A percentile compares a stretch with the other conserved stretches of the same genome.
These are phyloP conservation scores for Cranoglanis bouderius DNA, from an alignment of 2,113 vertebrate genomes.

Conservation along the genomic window DNA sequence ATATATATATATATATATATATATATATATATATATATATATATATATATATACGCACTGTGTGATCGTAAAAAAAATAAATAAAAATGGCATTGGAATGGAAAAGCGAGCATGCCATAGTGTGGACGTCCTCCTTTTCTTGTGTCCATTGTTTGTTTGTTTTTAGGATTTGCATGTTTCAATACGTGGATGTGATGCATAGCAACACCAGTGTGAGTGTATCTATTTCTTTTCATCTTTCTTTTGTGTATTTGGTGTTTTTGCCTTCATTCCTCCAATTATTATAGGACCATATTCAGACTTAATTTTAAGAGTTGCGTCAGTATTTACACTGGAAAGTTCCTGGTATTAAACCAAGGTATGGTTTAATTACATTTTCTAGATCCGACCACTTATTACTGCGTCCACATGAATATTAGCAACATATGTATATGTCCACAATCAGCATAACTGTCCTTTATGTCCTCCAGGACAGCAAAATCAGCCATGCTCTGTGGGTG, in stretches of 20 bases:
- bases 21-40: too few species aligned
- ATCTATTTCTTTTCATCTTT: neutral
- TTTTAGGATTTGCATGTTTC: constrained; percentile 18
- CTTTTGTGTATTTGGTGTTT: neutral
- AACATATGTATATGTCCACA: neutral
- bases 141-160: neutral
- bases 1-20: too few species aligned
- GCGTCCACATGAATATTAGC: neutral
- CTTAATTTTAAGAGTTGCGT: neutral
- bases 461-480: neutral
- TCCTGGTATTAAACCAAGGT: neutral
- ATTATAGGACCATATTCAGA: neutral
- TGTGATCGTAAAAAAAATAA: constrained; percentile 10
- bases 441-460: neutral
- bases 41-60: neutral
- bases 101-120: constrained; percentile 39
- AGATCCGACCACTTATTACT: neutral
- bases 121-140: neutral
- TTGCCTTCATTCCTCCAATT: neutral
- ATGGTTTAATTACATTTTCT: neutral
- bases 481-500: neutral
- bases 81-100: constrained; percentile 52
- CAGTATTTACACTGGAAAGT: neutral
- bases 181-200: constrained; percentile 16
- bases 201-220: neutral